A percentile compares a stretch with the other conserved stretches of the same genome.
phyloP scores from a whole-genome alignment of 2,888 invertebrate genomes.

The Amblyjoppa proteus region DNA sequence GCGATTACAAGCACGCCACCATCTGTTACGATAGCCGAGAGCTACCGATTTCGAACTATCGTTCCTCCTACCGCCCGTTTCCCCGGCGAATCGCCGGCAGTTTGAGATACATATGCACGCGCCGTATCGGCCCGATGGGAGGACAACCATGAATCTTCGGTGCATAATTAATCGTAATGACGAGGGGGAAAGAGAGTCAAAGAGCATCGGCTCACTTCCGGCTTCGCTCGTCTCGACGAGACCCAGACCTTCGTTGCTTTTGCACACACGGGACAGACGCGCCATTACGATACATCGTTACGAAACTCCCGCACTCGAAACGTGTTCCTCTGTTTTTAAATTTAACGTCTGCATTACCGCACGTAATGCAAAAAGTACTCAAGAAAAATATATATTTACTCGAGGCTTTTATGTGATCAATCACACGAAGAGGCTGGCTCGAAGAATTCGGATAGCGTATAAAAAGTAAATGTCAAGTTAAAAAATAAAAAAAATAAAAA shows the following conservation, averaged over 20 bases:
- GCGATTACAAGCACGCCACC: slow-evolving; percentile 34
- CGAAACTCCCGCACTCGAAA: slow-evolving; percentile 29
- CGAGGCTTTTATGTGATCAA: too few relatives aligned
- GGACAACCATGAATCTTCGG: slow-evolving; percentile 57
- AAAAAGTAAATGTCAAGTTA: too few relatives aligned
- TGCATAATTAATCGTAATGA: slow-evolving; percentile 67
- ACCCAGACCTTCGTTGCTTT: slow-evolving; percentile 59
- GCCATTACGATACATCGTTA: slow-evolving; percentile 44
- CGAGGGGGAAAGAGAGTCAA: slow-evolving; percentile 57
- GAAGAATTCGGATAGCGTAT: too few relatives aligned
- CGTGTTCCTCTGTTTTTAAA: not conserved
- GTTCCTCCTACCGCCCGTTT: not conserved
- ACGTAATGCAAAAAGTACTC: too few relatives aligned
- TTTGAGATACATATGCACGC: slow-evolving; percentile 8
- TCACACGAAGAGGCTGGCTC: too few relatives aligned
- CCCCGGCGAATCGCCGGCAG: not conserved
- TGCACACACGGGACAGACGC: slow-evolving; percentile 26
- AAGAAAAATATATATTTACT: too few relatives aligned
- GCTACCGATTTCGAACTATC: slow-evolving; percentile 25
- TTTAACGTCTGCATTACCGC: not conserved
- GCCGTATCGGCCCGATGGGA: slow-evolving; percentile 23
- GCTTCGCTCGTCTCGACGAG: slow-evolving; percentile 26
- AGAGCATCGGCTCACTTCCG: slow-evolving; percentile 55
- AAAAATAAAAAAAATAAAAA: too few relatives aligned
- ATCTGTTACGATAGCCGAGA: slow-evolving; percentile 37